Conservation (phyloP, 1,140 invertebrate species). For the Temnothorax nylanderi region DNA sequence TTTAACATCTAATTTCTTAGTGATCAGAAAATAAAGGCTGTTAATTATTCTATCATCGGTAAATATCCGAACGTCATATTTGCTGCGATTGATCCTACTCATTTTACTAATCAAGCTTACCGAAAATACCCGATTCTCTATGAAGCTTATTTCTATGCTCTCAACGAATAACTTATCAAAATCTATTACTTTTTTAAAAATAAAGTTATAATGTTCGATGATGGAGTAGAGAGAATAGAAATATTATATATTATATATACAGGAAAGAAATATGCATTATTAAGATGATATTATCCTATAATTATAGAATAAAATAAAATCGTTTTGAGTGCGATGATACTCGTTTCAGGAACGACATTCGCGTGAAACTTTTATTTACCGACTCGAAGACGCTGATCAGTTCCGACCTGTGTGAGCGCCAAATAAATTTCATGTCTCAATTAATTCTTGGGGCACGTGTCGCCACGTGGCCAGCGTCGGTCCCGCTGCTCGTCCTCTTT, state of each 20-base stretch:
- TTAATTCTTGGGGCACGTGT: slow-evolving; percentile 83
- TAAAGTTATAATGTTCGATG: background rate
- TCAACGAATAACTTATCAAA: background rate
- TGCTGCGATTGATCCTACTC: background rate
- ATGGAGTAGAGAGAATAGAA: background rate
- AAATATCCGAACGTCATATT: slow-evolving; percentile 18
- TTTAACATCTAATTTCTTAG: slow-evolving; percentile 22
- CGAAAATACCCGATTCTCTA: slow-evolving; percentile 5
- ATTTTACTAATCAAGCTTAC: slow-evolving; percentile 31
- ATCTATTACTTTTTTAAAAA: background rate
- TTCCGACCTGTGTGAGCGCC: slow-evolving; percentile 75
- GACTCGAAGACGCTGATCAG: slow-evolving; percentile 64
- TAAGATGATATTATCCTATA: background rate
- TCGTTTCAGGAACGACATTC: background rate
- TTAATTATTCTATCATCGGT: slow-evolving; percentile 25
- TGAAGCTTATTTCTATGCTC: background rate
- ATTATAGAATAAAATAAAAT: background rate
- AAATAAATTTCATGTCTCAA: slow-evolving; percentile 85
- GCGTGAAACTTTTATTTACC: slow-evolving; percentile 51
- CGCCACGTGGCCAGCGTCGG: slow-evolving; percentile 80
- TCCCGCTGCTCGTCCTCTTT: slow-evolving; percentile 15
- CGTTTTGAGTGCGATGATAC: background rate
- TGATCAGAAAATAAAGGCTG: slow-evolving; percentile 9
- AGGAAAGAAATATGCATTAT: background rate
- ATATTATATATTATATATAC: background rate